Conservation (phyloP, 2,797 vertebrate species). For the Apogon hyalosoma region DNA sequence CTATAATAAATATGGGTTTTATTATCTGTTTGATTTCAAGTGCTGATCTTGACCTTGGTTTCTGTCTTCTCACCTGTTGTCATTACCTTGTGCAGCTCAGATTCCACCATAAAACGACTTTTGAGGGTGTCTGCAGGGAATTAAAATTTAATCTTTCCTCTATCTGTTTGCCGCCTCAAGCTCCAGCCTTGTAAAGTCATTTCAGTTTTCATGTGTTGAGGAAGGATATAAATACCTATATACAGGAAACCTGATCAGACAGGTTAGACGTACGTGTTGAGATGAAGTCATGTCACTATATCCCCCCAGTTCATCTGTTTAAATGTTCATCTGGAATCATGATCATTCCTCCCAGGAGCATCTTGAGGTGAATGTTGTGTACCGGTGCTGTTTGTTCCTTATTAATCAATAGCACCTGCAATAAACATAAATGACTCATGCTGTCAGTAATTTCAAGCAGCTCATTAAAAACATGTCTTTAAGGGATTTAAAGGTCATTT, state of each 20-base stretch:
- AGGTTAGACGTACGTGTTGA: conserved; percentile 79
- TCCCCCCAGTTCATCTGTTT: conserved; percentile 68
- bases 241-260: conserved; percentile 80
- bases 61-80: conserved; percentile 3
- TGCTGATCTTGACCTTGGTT: neutral
- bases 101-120: neutral
- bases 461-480: conserved; percentile 14
- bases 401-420: conserved; percentile 9
- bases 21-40: conserved; percentile 19
- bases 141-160: neutral
- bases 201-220: conserved; percentile 64
- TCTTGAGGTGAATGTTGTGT: conserved; percentile 11
- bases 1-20: conserved; percentile 24
- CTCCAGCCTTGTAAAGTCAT: conserved; percentile 64
- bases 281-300: conserved; percentile 73
- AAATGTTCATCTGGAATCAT: conserved; percentile 47
- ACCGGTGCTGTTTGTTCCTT: neutral
- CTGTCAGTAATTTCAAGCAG: neutral
- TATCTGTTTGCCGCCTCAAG: conserved; percentile 21
- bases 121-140: too few relatives aligned
- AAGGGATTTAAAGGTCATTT: conserved; percentile 13
- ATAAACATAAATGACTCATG: conserved; percentile 6
- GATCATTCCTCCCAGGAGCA: conserved; percentile 44
- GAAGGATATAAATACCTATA: conserved; percentile 77
- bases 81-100: neutral